These are phyloP conservation scores for Pollenia griseotomentosa DNA, from an alignment of 2,888 invertebrate species.

Conservation along the genomic window DNA sequence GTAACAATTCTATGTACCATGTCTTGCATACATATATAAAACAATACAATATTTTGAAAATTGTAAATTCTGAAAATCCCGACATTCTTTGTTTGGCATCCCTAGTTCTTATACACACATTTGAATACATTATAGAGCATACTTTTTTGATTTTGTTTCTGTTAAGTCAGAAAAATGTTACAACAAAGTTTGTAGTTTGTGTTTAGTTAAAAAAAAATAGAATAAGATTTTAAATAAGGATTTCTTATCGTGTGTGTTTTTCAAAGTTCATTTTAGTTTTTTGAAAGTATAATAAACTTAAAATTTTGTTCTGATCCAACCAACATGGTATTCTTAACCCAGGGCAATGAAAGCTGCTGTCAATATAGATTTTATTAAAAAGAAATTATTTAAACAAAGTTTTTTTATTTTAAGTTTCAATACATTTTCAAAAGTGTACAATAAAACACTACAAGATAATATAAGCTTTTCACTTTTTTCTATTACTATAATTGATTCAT, in stretches of 20 bases:
- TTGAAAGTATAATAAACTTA: constrained; percentile 22
- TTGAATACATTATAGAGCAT: neutral
- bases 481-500: too few species aligned
- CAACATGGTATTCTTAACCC: neutral
- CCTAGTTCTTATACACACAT: neutral
- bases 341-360: constrained; percentile 34
- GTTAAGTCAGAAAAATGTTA: constrained; percentile 23
- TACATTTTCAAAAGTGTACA: too few species aligned
- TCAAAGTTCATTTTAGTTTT: constrained; percentile 23
- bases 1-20: too few species aligned
- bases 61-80: too few species aligned
- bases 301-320: constrained; percentile 19
- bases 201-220: neutral
- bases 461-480: too few species aligned
- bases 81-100: too few species aligned
- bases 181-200: constrained; percentile 6
- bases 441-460: too few species aligned
- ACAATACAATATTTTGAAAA: too few species aligned
- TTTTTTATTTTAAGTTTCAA: too few species aligned
- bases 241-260: constrained; percentile 2
- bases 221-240: constrained; percentile 7
- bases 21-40: too few species aligned
- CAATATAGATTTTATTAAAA: neutral
- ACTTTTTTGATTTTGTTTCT: constrained; percentile 6
- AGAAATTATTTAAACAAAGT: neutral